Evolutionary conservation across 2,888 invertebrate genomes (phyloP), one percentile per base, ranked within the genome.

Genomic region (Acronicta psi): DNA sequence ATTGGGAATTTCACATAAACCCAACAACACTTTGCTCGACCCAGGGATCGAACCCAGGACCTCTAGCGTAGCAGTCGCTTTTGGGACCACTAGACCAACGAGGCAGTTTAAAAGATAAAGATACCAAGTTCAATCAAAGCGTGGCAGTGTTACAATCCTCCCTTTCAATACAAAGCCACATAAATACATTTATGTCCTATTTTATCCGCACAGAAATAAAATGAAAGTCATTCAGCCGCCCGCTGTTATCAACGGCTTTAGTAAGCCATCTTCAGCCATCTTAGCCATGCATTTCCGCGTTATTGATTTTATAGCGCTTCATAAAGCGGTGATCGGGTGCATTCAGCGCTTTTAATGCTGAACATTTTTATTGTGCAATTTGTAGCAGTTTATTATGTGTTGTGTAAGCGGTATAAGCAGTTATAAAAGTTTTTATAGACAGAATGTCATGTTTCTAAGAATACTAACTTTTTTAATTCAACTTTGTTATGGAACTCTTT

Each of bases 331-430:
- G 13, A 29, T 29, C 13, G 29, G 49, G 34, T 51, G 68, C 50
- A 47, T 62, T 54, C 73, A 73, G 69, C 69, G 44, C 53, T 61
- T 69, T 73, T 61, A 43, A 25, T 36, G 73, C 69, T 72, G 47
- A 52, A 53, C 52, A 36, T 40, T 45, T 50, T 16, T 40, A 23
- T 16, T 40, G 38, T 41, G 18, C 25, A 43, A 16, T 37, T 25
- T 46, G 45, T 38, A 64, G 44, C 55, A 49, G 37, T 45, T 41
- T 45, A 14, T 11, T 11, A 25, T 9, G 9, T 25, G 2, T 9
- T 25, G 25, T 25, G 25, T 25, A 9, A 25, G 25, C 25, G 10
- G 25, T 25, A 25, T 7, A 25, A 20, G 20, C 20, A 5, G 3
- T 5, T 20, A 20, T 20, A 20, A 2, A 4, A 4, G 2, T 20